Evolutionary conservation across 2,797 vertebrate genomes (phyloP).

Genomic region (Sarcoramphus papa): DNA sequence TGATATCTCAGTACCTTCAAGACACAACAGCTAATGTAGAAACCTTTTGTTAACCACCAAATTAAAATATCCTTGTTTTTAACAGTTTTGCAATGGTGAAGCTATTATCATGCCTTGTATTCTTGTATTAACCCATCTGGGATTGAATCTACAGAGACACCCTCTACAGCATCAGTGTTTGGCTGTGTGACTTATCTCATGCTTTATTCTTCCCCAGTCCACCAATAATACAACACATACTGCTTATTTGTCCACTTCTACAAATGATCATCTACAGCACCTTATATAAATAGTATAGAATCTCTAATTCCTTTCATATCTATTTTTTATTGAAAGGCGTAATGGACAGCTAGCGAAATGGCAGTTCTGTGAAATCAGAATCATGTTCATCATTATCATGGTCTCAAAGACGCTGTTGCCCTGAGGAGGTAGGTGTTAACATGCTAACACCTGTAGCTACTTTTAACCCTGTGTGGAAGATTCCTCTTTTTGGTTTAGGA

Average conservation of each 20-base stretch:
- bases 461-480: not conserved
- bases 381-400: not conserved
- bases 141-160: not conserved
- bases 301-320: not conserved
- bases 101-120: not conserved
- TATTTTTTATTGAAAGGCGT: not conserved
- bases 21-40: not conserved
- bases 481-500: not conserved
- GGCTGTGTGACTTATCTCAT: not conserved
- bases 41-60: not conserved
- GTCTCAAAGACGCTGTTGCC: not conserved
- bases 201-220: not conserved
- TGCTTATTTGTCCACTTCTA: not conserved
- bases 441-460: not conserved
- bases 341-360: not conserved
- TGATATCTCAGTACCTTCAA: not conserved
- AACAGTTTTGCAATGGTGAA: not conserved
- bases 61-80: not conserved
- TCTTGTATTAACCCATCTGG: not conserved
- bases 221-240: not conserved
- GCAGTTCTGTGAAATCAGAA: not conserved
- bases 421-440: not conserved
- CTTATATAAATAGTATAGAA: not conserved
- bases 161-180: not conserved
- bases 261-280: not conserved